Conservation (phyloP, 2,113 vertebrate genomes). For the Coreoperca whiteheadi region DNA sequence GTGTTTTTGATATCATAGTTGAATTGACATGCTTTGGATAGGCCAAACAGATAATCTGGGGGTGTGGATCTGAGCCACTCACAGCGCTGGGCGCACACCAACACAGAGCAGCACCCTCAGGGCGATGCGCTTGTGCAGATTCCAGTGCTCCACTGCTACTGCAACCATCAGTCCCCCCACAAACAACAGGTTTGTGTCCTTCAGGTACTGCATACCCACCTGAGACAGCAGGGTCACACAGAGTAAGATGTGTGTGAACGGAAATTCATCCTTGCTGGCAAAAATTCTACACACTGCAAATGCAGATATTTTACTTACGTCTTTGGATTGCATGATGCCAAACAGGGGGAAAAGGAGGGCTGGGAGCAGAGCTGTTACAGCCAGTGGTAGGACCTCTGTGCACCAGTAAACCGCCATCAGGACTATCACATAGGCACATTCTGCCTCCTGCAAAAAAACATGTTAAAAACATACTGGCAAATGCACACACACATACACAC, state of each 20-base stretch:
- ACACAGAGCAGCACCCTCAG: constrained; percentile 90
- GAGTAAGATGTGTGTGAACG: neutral
- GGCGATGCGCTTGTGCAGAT: constrained; percentile 95
- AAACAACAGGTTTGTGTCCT: constrained; percentile 95
- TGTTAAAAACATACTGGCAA: neutral
- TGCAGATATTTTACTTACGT: constrained; percentile 77
- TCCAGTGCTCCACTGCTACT: constrained; percentile 94
- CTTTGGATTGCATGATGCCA: constrained; percentile 91
- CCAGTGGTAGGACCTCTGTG: constrained; percentile 93
- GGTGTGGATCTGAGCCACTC: constrained; percentile 68
- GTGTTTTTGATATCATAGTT: neutral
- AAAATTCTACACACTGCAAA: neutral
- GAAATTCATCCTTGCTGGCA: neutral
- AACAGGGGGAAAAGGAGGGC: constrained; percentile 93
- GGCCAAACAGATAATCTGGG: neutral
- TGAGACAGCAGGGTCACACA: constrained; percentile 64
- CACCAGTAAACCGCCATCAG: constrained; percentile 98
- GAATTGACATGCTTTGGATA: constrained; percentile 30
- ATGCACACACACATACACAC: neutral
- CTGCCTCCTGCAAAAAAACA: constrained; percentile 88
- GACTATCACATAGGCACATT: constrained; percentile 91
- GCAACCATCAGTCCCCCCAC: constrained; percentile 94
- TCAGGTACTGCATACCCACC: constrained; percentile 97
- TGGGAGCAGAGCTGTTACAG: constrained; percentile 92
- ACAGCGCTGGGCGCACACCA: constrained; percentile 93